Percentiles rank a stretch among this genome's conserved stretches.
phyloP scores from a whole-genome alignment of 1,140 invertebrate species.

The Bradysia coprophila region DNA sequence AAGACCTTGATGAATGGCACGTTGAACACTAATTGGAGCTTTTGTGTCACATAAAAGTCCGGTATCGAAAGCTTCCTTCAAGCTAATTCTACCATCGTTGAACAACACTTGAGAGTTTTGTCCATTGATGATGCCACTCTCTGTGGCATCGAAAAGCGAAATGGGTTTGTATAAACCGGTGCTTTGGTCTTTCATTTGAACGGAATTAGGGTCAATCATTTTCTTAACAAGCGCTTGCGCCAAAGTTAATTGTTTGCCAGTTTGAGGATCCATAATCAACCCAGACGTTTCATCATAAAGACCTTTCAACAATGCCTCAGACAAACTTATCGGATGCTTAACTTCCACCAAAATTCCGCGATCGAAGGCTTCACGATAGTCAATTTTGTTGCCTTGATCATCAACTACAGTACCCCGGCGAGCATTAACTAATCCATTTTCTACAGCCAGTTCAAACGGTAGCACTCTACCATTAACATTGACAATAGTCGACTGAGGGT shows the following conservation, averaged over 20 bases:
- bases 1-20: conserved; percentile 69
- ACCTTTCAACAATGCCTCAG: conserved; percentile 66
- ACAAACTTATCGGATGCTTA: conserved; percentile 59
- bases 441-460: conserved; percentile 65
- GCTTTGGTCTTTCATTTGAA: conserved; percentile 63
- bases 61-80: conserved; percentile 61
- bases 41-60: conserved; percentile 64
- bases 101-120: conserved; percentile 46
- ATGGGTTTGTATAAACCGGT: conserved; percentile 56
- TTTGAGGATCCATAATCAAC: conserved; percentile 61
- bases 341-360: conserved; percentile 64
- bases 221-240: conserved; percentile 51
- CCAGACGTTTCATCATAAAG: conserved; percentile 57
- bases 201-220: conserved; percentile 64
- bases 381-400: conserved; percentile 41
- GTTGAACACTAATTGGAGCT: conserved; percentile 64
- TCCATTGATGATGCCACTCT: conserved; percentile 52
- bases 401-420: conserved; percentile 47
- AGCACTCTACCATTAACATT: conserved; percentile 50
- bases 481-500: conserved; percentile 60
- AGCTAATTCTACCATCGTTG: conserved; percentile 45
- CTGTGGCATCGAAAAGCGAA: conserved; percentile 53
- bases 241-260: conserved; percentile 53
- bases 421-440: conserved; percentile 57
- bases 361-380: conserved; percentile 74